Evolutionary conservation across 2,113 vertebrate species (phyloP).

Genomic region (Elgaria multicarinata): DNA sequence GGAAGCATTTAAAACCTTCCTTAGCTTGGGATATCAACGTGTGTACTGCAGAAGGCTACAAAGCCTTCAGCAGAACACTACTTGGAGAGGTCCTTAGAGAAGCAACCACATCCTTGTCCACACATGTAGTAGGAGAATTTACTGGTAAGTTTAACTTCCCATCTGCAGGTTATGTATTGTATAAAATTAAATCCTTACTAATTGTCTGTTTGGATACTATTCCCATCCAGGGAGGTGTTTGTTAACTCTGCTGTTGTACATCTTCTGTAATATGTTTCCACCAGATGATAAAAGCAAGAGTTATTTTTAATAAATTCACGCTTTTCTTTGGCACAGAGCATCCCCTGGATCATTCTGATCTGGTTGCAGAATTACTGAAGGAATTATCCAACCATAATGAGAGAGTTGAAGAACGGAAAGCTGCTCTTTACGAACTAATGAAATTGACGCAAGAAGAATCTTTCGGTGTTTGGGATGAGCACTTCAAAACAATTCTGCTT

Average conservation of each 20-base stretch:
- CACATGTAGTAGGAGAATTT: neutral
- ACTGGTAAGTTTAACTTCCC: too few relatives aligned
- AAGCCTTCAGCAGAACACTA: neutral
- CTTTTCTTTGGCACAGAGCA: slow-evolving; percentile 78
- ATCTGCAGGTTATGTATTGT: neutral
- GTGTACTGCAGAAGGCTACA: neutral
- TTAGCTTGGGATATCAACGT: neutral
- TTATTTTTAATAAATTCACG: neutral
- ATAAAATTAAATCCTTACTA: neutral
- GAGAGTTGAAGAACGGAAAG: slow-evolving; percentile 92
- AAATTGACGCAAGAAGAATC: slow-evolving; percentile 92
- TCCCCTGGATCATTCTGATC: slow-evolving; percentile 90
- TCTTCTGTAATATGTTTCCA: neutral
- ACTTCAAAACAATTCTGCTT: slow-evolving; percentile 96
- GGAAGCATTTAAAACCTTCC: neutral
- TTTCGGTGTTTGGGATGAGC: slow-evolving; percentile 94
- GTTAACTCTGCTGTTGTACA: neutral
- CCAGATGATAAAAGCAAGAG: neutral
- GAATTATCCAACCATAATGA: slow-evolving; percentile 96
- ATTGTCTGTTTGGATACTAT: neutral
- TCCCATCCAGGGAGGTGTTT: neutral
- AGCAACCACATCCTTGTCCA: neutral
- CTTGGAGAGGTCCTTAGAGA: neutral
- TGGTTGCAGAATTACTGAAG: slow-evolving; percentile 92
- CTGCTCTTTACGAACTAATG: slow-evolving; percentile 90